phyloP scores from a whole-genome alignment of 2,888 invertebrate genomes.

The Tuta absoluta region DNA sequence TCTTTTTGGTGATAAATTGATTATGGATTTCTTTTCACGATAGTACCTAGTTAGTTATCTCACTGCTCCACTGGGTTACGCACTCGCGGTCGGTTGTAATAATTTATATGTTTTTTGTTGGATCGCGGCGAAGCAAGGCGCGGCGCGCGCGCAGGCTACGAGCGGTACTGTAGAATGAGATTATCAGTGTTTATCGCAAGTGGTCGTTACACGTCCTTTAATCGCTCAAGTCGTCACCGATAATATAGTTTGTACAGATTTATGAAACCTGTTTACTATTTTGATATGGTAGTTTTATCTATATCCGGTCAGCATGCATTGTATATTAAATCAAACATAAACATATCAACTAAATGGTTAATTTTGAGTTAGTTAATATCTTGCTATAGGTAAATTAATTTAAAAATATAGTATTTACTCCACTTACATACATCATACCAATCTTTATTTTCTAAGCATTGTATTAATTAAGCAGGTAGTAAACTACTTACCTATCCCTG shows the following conservation, averaged over 20 bases:
- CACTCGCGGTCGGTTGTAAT: neutral
- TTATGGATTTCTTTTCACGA: neutral
- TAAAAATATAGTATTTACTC: too few species aligned
- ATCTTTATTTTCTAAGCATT: too few species aligned
- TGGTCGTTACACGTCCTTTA: constrained; percentile 75
- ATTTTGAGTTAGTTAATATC: too few species aligned
- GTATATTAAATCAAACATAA: too few species aligned
- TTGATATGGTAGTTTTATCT: constrained; percentile 52
- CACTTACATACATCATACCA: too few species aligned
- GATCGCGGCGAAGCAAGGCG: constrained; percentile 45
- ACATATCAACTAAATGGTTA: too few species aligned
- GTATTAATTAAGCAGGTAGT: too few species aligned
- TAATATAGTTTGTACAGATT: constrained; percentile 53
- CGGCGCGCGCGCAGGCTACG: constrained; percentile 62
- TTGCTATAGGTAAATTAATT: too few species aligned
- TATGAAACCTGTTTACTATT: constrained; percentile 45
- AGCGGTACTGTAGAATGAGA: constrained; percentile 67
- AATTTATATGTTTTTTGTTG: constrained; percentile 1
- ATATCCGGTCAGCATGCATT: neutral
- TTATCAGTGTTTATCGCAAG: constrained; percentile 75
- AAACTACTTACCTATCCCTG: too few species aligned
- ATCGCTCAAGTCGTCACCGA: constrained; percentile 73
- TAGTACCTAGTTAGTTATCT: constrained; percentile 37
- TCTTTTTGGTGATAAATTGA: constrained; percentile 10
- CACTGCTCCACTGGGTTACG: neutral